Percentiles rank a stretch among this genome's conserved stretches.
phyloP scores from a whole-genome alignment of 2,888 invertebrate species.

The Cantharis flavilabris region DNA sequence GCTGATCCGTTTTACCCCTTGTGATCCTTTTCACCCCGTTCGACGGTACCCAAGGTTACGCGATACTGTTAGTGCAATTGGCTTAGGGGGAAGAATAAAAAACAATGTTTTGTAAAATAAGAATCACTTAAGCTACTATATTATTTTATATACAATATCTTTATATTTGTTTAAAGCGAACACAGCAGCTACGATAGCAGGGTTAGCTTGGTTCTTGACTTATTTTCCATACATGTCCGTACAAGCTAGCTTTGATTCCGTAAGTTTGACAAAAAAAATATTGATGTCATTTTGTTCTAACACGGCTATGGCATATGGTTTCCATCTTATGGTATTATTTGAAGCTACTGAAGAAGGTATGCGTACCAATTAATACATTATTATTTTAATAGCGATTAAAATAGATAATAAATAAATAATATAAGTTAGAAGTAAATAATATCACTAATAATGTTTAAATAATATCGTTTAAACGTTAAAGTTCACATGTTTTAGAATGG shows the following conservation, averaged over 20 bases:
- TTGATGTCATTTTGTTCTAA: constrained; percentile 72
- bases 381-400: not conserved
- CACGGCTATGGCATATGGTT: constrained; percentile 80
- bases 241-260: constrained; percentile 63
- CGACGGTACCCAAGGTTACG: too few species aligned
- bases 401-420: too few species aligned
- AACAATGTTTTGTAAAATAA: too few species aligned
- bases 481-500: not conserved
- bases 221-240: constrained; percentile 58
- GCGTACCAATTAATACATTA: not conserved
- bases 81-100: too few species aligned
- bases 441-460: too few species aligned
- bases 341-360: constrained; percentile 73
- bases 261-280: constrained; percentile 65
- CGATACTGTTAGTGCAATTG: too few species aligned
- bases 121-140: too few species aligned
- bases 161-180: constrained; percentile 14
- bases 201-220: constrained; percentile 17
- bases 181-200: constrained; percentile 18
- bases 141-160: not conserved
- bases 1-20: too few species aligned
- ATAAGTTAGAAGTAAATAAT: too few species aligned
- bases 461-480: too few species aligned
- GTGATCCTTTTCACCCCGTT: too few species aligned
- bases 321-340: constrained; percentile 71